These are phyloP conservation scores for Bolinopsis microptera DNA, from an alignment of 37 sponge, comb jelly and placozoan genomes.

Conservation along the genomic window DNA sequence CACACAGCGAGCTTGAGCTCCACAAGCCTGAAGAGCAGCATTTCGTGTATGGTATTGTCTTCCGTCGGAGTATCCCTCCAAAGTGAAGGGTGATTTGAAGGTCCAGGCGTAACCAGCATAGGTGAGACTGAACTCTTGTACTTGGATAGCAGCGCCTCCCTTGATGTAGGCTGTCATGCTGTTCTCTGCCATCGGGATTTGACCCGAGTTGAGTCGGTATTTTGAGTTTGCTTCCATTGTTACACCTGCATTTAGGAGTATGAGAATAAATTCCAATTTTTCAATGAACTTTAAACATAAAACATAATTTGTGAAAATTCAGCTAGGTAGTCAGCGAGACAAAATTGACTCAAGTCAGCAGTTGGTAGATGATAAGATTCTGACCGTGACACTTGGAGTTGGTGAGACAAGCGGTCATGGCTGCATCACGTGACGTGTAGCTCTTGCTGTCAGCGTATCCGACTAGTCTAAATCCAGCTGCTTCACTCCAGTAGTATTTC, in stretches of 20 bases:
- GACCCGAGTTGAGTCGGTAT: neutral
- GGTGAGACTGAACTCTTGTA: constrained; percentile 1
- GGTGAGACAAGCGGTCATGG: constrained; percentile 16
- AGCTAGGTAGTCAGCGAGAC: neutral
- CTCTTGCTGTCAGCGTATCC: neutral
- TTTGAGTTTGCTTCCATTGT: constrained; percentile 18
- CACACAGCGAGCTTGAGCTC: neutral
- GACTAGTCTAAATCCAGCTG: neutral
- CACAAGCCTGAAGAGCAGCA: neutral
- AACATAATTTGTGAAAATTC: neutral
- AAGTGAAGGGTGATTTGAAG: constrained; percentile 2
- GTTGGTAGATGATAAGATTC: neutral
- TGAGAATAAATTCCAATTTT: too few species aligned
- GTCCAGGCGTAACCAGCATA: constrained; percentile 34
- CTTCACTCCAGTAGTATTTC: constrained; percentile 36
- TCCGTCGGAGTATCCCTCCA: neutral
- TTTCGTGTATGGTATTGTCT: neutral
- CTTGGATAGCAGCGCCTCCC: neutral
- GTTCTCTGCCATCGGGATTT: neutral
- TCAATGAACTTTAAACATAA: too few species aligned
- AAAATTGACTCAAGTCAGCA: too few species aligned
- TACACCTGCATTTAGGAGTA: neutral
- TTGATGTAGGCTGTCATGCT: constrained; percentile 40
- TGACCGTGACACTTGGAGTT: constrained; percentile 19
- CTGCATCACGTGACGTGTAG: neutral